phyloP scores from a whole-genome alignment of 2,888 invertebrate genomes.

The Stenchaetothrips biformis region DNA sequence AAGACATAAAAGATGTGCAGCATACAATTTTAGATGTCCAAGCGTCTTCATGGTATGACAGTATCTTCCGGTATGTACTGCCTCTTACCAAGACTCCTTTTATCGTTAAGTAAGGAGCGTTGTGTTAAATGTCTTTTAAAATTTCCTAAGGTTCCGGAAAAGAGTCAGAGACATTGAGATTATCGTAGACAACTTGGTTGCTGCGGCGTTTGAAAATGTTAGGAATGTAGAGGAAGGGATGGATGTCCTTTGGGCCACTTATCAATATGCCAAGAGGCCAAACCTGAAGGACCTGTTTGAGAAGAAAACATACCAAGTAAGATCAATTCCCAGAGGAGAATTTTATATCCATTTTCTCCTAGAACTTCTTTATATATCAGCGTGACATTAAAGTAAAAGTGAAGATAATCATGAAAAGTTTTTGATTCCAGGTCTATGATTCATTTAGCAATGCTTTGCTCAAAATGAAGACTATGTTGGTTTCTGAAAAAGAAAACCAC shows the following conservation, averaged over 20 bases:
- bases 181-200: slow-evolving; percentile 76
- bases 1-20: slow-evolving; percentile 56
- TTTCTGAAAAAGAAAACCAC: slow-evolving; percentile 56
- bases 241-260: slow-evolving; percentile 67
- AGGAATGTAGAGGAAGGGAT: slow-evolving; percentile 77
- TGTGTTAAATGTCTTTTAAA: neutral
- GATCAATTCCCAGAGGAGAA: slow-evolving; percentile 30
- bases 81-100: slow-evolving; percentile 29
- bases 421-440: slow-evolving; percentile 57
- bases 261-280: slow-evolving; percentile 71
- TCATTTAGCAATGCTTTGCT: slow-evolving; percentile 73
- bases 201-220: slow-evolving; percentile 70
- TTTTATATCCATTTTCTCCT: neutral
- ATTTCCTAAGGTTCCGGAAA: slow-evolving; percentile 47
- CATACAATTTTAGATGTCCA: slow-evolving; percentile 70
- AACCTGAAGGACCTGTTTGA: slow-evolving; percentile 65
- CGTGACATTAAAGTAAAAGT: neutral
- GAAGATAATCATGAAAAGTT: neutral
- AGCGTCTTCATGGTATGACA: slow-evolving; percentile 76
- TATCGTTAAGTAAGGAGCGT: neutral
- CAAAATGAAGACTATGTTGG: slow-evolving; percentile 63
- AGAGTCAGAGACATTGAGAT: slow-evolving; percentile 57
- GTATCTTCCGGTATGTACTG: slow-evolving; percentile 48
- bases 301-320: slow-evolving; percentile 59
- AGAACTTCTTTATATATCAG: neutral